Evolutionary conservation across 2,113 vertebrate species (phyloP).

Genomic region (Psephotus haematonotus): DNA sequence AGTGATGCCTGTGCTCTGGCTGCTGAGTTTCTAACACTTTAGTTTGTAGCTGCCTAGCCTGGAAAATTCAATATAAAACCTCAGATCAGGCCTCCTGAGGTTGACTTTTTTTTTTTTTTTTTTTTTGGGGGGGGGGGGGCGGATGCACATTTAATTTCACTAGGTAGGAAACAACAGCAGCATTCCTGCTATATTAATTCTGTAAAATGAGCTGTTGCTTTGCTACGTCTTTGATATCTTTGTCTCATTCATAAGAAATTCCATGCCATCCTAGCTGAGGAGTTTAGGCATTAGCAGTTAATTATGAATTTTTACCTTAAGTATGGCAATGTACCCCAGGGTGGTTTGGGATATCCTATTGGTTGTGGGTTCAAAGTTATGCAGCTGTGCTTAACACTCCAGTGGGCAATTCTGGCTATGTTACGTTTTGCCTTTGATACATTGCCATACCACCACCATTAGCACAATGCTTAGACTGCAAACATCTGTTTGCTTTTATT

Average conservation of each 20-base stretch:
- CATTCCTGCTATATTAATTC: background rate
- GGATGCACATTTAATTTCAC: background rate
- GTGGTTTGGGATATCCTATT: background rate
- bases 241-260: conserved; percentile 18
- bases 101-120: background rate
- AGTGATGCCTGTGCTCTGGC: background rate
- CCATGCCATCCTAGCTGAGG: background rate
- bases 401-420: conserved; percentile 30
- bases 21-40: background rate
- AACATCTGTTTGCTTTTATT: conserved; percentile 76
- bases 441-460: conserved; percentile 52
- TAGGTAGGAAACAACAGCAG: background rate
- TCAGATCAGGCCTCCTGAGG: background rate
- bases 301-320: conserved; percentile 47
- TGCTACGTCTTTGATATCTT: background rate
- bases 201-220: conserved; percentile 14
- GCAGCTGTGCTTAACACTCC: conserved; percentile 31
- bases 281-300: conserved; percentile 2
- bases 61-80: conserved; percentile 17
- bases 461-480: conserved; percentile 44
- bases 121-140: background rate
- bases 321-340: background rate
- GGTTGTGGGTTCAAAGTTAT: background rate
- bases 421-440: conserved; percentile 62
- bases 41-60: background rate